phyloP scores from a whole-genome alignment of 2,888 invertebrate genomes.

The Enchytraeus crypticus region DNA sequence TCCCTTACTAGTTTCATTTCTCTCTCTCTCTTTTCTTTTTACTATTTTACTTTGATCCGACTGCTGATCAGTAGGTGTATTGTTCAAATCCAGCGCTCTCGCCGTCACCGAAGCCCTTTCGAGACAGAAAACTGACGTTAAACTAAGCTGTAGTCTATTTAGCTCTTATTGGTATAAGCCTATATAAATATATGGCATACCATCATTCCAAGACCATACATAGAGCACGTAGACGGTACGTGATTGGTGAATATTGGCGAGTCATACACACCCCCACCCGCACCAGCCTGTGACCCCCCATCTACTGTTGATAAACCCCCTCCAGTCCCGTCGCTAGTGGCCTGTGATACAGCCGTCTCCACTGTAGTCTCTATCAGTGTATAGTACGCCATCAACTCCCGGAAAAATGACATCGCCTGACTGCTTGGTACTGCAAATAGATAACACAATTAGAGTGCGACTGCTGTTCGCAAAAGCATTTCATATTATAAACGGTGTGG shows the following conservation, averaged over 20 bases:
- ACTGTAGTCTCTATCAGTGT: conserved; percentile 14
- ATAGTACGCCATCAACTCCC: conserved; percentile 20
- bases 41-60: no score
- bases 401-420: conserved; percentile 18
- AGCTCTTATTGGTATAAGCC: no score
- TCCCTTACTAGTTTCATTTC: no score
- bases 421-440: conserved; percentile 20
- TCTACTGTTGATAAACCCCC: neutral
- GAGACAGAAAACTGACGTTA: no score
- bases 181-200: neutral
- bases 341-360: conserved; percentile 2
- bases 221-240: conserved; percentile 7
- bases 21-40: no score
- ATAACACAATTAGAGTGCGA: no score
- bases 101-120: no score
- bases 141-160: no score
- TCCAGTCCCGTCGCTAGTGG: conserved; percentile 6
- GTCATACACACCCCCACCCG: conserved; percentile 4
- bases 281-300: neutral
- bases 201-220: conserved; percentile 5
- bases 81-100: no score
- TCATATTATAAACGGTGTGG: no score
- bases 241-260: conserved; percentile 6
- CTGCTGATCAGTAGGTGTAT: no score
- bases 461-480: no score